phyloP scores from a whole-genome alignment of 1,140 invertebrate species.

The Archivesica marissinica region DNA sequence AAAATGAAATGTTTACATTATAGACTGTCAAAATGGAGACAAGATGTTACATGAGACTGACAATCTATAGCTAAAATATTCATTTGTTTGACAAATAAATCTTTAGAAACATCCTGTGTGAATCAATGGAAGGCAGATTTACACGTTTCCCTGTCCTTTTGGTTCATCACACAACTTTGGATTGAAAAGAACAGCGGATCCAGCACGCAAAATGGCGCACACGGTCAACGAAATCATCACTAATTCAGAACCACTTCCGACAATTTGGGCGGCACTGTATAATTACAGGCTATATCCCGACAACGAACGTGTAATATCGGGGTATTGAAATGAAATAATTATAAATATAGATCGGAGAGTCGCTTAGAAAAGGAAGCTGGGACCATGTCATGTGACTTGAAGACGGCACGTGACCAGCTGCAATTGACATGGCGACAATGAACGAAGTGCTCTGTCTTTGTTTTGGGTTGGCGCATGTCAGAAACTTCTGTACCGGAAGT shows the following conservation, averaged over 20 bases:
- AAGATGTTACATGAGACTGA: too few relatives aligned
- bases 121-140: slow-evolving; percentile 39
- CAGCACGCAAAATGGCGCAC: slow-evolving; percentile 30
- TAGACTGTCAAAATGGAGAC: too few relatives aligned
- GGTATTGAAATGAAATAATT: slow-evolving; percentile 49
- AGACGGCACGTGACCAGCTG: slow-evolving; percentile 42
- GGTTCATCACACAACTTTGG: neutral
- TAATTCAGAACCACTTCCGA: slow-evolving; percentile 56
- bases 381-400: slow-evolving; percentile 39
- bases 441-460: slow-evolving; percentile 45
- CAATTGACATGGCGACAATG: slow-evolving; percentile 39
- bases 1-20: too few relatives aligned
- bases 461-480: slow-evolving; percentile 44
- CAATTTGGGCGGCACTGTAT: slow-evolving; percentile 35
- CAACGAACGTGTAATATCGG: slow-evolving; percentile 26
- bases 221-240: slow-evolving; percentile 51
- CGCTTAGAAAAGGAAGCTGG: neutral
- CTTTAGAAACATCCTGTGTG: slow-evolving; percentile 1
- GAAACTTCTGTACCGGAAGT: slow-evolving; percentile 42
- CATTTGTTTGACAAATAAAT: slow-evolving; percentile 38
- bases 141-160: slow-evolving; percentile 1
- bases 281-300: slow-evolving; percentile 27
- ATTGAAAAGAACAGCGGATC: neutral
- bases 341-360: slow-evolving; percentile 22
- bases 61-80: slow-evolving; percentile 9